Evolutionary conservation across 2,797 vertebrate species (phyloP), one percentile per base, ranked within the genome.

Genomic region (Lithobates sylvaticus): DNA sequence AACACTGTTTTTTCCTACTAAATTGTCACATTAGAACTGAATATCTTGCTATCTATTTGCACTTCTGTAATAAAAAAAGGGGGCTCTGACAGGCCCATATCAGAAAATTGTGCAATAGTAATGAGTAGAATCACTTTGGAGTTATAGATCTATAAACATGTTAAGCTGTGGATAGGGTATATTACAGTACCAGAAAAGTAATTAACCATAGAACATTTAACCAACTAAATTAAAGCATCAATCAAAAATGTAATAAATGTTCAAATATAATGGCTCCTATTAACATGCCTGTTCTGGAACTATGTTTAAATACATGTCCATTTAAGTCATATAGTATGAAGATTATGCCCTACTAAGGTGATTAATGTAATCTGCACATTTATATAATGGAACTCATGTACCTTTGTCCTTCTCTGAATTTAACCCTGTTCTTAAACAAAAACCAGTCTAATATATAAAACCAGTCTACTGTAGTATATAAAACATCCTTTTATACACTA

Each of bases 231-330:
- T 73, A 81, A 73, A 73, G 69, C 79, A 81, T 81, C 79, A 81
- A 81, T 81, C 79, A 81, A 81, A 81, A 72, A 72, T 73, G 79
- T 81, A 81, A 73, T 81, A 81, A 81, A 72, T 81, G 79, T 81
- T 81, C 21, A 64, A 42, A 81, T 71, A 58, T 81, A 81, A 81
- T 81, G 79, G 69, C 71, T 73, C 50, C 50, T 81, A 81, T 81
- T 73, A 81, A 73, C 69, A 29, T 58, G n/a, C 68, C 27, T 61
- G 79, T 81, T 50, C 69, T 73, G 32, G 69, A 36, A 42, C 32
- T 72, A 16, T 61, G 69, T 73, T 61, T 73, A 73, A 81, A 16
- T 61, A 27, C 44, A 29, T 81, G 69, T 81, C 79, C 69, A 81
- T 72, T 61, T 72, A 81, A 72, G 79, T 81, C 69, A 58, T 73